Percentiles rank a stretch among this genome's conserved stretches.
phyloP scores from a whole-genome alignment of 2,113 vertebrate genomes.

The Centropristis striata region DNA sequence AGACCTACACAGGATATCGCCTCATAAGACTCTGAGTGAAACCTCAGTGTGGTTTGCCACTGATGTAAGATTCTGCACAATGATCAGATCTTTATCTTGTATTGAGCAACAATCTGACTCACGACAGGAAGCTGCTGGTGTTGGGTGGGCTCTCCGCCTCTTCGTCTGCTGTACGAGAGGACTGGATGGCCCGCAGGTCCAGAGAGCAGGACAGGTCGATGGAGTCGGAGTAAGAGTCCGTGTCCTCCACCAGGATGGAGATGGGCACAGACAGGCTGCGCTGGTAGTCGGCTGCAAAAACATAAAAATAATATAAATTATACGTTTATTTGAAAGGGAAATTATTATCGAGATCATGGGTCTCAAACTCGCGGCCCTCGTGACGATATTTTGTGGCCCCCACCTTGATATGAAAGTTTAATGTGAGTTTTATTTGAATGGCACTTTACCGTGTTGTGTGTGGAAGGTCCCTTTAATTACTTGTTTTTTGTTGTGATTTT shows the following conservation, averaged over 20 bases:
- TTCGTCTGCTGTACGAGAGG: constrained; percentile 24
- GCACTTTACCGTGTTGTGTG: too few relatives aligned
- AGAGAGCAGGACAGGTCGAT: constrained; percentile 81
- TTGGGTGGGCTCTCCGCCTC: constrained; percentile 70
- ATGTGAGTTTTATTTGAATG: too few relatives aligned
- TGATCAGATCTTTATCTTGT: background rate
- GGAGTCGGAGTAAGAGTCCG: constrained; percentile 46
- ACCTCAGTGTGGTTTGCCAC: constrained; percentile 32
- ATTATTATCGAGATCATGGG: too few relatives aligned
- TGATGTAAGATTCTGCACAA: constrained; percentile 29
- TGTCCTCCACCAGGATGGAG: constrained; percentile 79
- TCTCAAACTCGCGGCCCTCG: too few relatives aligned
- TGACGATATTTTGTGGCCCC: too few relatives aligned
- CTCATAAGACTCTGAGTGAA: background rate
- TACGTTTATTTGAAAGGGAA: too few relatives aligned
- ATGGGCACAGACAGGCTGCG: constrained; percentile 86
- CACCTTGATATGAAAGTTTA: too few relatives aligned
- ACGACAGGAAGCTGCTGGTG: constrained; percentile 75
- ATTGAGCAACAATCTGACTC: constrained; percentile 42
- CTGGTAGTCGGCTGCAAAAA: constrained; percentile 81
- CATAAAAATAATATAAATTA: too few relatives aligned
- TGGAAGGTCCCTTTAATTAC: too few relatives aligned
- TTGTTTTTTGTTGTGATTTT: too few relatives aligned
- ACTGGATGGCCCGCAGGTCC: constrained; percentile 70
- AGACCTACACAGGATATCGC: constrained; percentile 20